Base-by-base conservation (phyloP, 2,888 invertebrate species). In the Phengaris alcon region DNA sequence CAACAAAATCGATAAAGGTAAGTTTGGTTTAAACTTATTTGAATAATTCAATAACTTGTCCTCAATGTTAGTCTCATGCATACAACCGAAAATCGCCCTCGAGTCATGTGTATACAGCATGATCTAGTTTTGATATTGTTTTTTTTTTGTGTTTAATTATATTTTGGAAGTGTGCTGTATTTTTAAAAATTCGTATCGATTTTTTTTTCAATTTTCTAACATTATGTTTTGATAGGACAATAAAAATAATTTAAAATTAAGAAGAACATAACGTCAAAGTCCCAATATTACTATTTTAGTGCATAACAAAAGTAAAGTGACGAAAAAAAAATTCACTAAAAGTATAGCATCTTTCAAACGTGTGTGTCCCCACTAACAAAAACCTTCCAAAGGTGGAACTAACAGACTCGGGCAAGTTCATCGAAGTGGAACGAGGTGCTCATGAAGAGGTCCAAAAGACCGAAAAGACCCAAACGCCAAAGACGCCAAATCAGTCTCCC, bases 401-500 rank as follows among this genome's bases (percentile, higher is more conserved):
- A 84, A 93, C 93, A 68, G 90, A 91, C 81, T 89, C 91, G 79
- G 93, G 93, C 15, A 93, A 93, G 84, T 94, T 94, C 89, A 91
- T 94, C 85, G 94, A 94, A 87, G 89, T 93, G 74, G 94, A 94
- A 79, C 85, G 88, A 48, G 88, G 89, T 4, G 82, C 81, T n/a
- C 77, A 79, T 69, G 85, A 35, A 35, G 35, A 87, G 10, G 81
- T 79, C 78, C 81, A 78, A 83, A 82, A 78, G 79, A 81, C 74
- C 75, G 80, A 79, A 13, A 79, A 76, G 64, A 77, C 80, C 72
- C 80, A 82, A 76, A 84, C 80, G 52, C 82, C 80, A 75, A 83
- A 77, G 81, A 90, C 85, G 44, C 91, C 92, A 1, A 89, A 84
- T 78, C 87, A 88, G 59, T 92, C 92, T 51, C 93, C 93, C 9